Base-by-base conservation (phyloP, 2,113 vertebrate species). In the Kryptolebias marmoratus region DNA sequence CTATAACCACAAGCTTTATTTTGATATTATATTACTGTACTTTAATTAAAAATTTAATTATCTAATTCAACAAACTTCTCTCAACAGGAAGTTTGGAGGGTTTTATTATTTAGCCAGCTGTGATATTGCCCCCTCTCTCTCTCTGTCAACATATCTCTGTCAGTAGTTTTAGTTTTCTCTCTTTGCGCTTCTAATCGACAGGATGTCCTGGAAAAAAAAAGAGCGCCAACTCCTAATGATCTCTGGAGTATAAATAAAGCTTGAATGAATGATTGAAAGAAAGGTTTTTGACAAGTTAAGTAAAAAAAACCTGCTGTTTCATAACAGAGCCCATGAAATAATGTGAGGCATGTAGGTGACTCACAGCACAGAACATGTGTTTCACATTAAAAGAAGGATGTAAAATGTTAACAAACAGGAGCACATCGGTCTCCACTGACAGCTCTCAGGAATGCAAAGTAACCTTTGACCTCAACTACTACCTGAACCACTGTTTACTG, bases 321-420 rank as follows among this genome's bases (percentile, higher is more conserved):
- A 57, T 73, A 80, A 81, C 64, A 68, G 52, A 66, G n/a, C 22
- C 47, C 66, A 58, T 36, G 63, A 36, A 68, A 22, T 64, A 63
- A 60, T 71, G 64, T 73, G 58, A 22, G 54, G 52, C 68, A n/a
- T 10, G n/a, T 56, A 31, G 53, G 48, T 58, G 54, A 44, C 52
- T 47, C 66, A 60, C 39, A 36, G 28, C 11, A 18, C 64, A 11
- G 32, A 69, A 77, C 87, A 91, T 80, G 75, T 88, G 85, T 71
- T 88, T 77, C 71, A 31, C n/a, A 66, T 85, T 84, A 87, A 80
- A 84, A 75, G 62, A 68, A 89, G 79, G 77, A 88, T 74, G 67
- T 75, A 72, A 84, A 75, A 71, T 53, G 61, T 82, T 73, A 84
- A 82, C 71, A 75, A 81, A 82, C 84, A 64, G 71, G 60, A 84